phyloP scores from a whole-genome alignment of 2,797 vertebrate species.

The Selene dorsalis region DNA sequence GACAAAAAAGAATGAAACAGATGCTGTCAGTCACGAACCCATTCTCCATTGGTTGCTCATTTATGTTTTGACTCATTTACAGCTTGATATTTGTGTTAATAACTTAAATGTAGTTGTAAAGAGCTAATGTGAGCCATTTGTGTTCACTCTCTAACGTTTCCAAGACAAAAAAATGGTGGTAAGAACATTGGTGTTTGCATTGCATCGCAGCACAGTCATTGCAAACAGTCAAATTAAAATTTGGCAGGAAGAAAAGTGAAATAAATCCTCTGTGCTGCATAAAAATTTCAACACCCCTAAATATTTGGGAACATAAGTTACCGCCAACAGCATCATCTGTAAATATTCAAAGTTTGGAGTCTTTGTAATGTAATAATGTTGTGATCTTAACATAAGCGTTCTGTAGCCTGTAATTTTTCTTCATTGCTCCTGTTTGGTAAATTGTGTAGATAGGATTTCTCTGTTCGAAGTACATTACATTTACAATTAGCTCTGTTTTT shows the following conservation, averaged over 20 bases:
- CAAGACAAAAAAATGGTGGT: background rate
- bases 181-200: background rate
- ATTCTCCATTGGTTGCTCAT: background rate
- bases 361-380: background rate
- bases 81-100: background rate
- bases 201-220: background rate
- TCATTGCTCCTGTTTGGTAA: background rate
- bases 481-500: background rate
- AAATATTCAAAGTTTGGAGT: slow-evolving; percentile 19
- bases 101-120: background rate
- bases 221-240: background rate
- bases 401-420: background rate
- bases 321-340: background rate
- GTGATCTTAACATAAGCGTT: background rate
- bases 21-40: background rate
- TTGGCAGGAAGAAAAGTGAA: background rate
- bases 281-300: background rate
- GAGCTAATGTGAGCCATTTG: background rate
- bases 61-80: background rate
- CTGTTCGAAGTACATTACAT: background rate
- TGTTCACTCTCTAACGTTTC: background rate
- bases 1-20: slow-evolving; percentile 1
- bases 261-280: background rate
- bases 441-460: background rate
- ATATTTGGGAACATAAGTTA: background rate